Evolutionary conservation across 2,113 vertebrate species (phyloP), one percentile per base, ranked within the genome.

Genomic region (Amphiprion ocellaris): DNA sequence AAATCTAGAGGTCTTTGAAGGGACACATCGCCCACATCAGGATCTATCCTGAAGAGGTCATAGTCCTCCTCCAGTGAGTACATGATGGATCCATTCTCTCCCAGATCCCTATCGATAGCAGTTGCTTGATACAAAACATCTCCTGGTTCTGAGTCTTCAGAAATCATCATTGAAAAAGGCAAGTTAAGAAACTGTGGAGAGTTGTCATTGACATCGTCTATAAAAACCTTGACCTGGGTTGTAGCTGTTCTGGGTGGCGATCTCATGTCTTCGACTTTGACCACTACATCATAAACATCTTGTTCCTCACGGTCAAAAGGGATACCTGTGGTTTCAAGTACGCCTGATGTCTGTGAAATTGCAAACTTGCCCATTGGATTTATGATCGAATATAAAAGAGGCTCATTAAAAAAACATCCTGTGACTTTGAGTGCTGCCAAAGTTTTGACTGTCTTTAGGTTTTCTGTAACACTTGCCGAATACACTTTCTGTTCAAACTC

Each of bases 141-240:
- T 11, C 98, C 98, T 2, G 97, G 95, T 61, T 99, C 98, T 0
- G 94, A 89, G 70, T 96, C 95, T 0, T 98, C 98, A 21, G 96
- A 96, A 61, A 98, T 95, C 0, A 92, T 92, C 58, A 96, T 93
- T 1, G 96, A 96, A 88, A 97, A 96, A 0, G 98, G 97, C 49
- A 97, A 88, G 33, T 98, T 97, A 52, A 96, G 93, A 90, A 99
- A 99, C 69, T 92, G 90, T 0, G 98, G 98, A 2, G 91, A 5
- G 24, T 97, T 97, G 91, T 99, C 98, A 76, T 99, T 99, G 68
- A 95, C 81, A 67, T 99, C 98, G 14, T 97, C 95, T 65, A 99
- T 88, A 5, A 94, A 96, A 74, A 99, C 93, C 69, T 92, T 96
- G 58, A 99, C 95, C 19, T 92, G 90, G 55, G 96, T 90, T 50